Conservation (phyloP, 2,113 vertebrate species). For the Diadophis punctatus region DNA sequence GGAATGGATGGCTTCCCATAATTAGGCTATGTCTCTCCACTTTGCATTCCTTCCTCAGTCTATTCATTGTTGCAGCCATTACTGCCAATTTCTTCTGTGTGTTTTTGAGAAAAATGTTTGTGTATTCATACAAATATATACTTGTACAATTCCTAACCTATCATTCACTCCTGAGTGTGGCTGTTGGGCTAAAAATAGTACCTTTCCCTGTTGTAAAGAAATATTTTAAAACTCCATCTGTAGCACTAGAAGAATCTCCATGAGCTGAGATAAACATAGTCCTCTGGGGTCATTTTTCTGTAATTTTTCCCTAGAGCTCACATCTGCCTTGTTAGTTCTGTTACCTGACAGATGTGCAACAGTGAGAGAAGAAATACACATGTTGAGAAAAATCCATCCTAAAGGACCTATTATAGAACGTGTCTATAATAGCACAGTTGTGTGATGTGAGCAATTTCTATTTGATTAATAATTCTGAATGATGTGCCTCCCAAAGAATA, state of each 20-base stretch:
- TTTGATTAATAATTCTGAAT: not conserved
- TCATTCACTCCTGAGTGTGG: not conserved
- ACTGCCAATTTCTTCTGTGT: not conserved
- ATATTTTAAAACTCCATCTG: not conserved
- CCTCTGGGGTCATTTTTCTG: not conserved
- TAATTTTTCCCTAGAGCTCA: not conserved
- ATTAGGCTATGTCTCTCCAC: not conserved
- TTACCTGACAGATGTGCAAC: not conserved
- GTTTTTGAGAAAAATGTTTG: not conserved
- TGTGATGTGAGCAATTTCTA: not conserved
- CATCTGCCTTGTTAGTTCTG: not conserved
- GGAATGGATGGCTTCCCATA: not conserved
- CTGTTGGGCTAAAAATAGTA: not conserved
- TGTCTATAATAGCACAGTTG: not conserved
- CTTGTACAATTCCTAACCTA: not conserved
- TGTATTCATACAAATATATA: not conserved
- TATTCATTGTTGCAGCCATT: not conserved
- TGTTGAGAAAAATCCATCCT: not conserved
- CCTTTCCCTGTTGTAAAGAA: not conserved
- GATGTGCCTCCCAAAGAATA: not conserved
- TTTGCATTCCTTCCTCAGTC: not conserved
- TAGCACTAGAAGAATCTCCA: not conserved
- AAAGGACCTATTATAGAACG: not conserved
- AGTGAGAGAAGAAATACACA: not conserved
- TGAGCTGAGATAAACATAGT: not conserved